Evolutionary conservation across 2,797 vertebrate species (phyloP).

Genomic region (Percopsis omiscomaycus): DNA sequence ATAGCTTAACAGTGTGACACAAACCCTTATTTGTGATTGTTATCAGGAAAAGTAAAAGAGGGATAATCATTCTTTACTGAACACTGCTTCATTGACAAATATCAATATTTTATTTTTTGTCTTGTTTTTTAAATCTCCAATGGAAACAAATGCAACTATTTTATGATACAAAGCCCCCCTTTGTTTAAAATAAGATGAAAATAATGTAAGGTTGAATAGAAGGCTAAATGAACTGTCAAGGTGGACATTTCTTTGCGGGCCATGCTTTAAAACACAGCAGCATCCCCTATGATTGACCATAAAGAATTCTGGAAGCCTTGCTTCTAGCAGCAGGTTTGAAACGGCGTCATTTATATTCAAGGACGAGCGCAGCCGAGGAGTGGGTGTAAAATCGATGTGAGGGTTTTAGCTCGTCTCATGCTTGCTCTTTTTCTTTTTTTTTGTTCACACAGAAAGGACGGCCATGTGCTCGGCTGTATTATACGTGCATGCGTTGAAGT

Average conservation of each 20-base stretch:
- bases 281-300: slow-evolving; percentile 55
- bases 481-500: background rate
- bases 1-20: too few relatives aligned
- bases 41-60: too few relatives aligned
- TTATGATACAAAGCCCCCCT: too few relatives aligned
- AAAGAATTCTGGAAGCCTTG: slow-evolving; percentile 53
- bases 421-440: slow-evolving; percentile 40
- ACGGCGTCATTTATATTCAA: slow-evolving; percentile 70
- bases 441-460: slow-evolving; percentile 51
- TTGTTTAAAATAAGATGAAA: too few relatives aligned
- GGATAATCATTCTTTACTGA: too few relatives aligned
- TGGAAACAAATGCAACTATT: too few relatives aligned
- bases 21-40: too few relatives aligned
- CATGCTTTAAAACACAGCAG: slow-evolving; percentile 58
- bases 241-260: background rate
- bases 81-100: too few relatives aligned
- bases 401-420: slow-evolving; percentile 62
- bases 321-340: slow-evolving; percentile 53
- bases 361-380: slow-evolving; percentile 57
- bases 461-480: slow-evolving; percentile 10
- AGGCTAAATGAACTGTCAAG: background rate
- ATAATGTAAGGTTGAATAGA: slow-evolving; percentile 38
- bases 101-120: too few relatives aligned
- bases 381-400: slow-evolving; percentile 66
- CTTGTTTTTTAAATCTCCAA: too few relatives aligned